Evolutionary conservation across 2,888 invertebrate species (phyloP).

Genomic region (Watsonalla binaria): DNA sequence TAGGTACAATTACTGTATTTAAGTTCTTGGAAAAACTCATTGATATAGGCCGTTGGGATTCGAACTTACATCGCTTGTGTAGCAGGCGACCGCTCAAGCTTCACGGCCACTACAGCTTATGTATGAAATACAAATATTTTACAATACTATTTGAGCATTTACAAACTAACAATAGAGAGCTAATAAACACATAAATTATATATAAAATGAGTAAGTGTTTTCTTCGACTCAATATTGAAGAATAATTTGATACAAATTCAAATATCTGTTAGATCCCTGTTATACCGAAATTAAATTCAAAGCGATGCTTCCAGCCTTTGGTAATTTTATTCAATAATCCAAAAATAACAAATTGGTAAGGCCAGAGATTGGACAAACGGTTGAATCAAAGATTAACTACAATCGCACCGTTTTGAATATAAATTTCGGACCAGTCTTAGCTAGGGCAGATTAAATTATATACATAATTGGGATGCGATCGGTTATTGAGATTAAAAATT

Average conservation of each 20-base stretch:
- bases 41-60: no score
- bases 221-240: not conserved
- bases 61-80: no score
- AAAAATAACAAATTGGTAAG: constrained; percentile 4
- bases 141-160: no score
- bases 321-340: constrained; percentile 5
- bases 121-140: no score
- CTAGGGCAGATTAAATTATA: not conserved
- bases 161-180: no score
- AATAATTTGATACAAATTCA: not conserved
- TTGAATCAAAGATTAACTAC: constrained; percentile 1
- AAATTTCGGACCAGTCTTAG: not conserved
- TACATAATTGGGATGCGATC: not conserved
- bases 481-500: not conserved
- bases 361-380: constrained; percentile 1
- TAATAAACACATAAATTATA: no score
- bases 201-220: not conserved
- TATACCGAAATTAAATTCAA: constrained; percentile 3
- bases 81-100: no score
- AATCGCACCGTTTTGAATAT: constrained; percentile 1
- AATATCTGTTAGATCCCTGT: not conserved
- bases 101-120: no score
- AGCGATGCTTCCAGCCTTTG: not conserved
- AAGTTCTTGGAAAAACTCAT: no score
- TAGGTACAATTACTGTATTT: no score